Base-by-base conservation (phyloP, 2,888 invertebrate genomes). In the Ptycholaimellus sp. region DNA sequence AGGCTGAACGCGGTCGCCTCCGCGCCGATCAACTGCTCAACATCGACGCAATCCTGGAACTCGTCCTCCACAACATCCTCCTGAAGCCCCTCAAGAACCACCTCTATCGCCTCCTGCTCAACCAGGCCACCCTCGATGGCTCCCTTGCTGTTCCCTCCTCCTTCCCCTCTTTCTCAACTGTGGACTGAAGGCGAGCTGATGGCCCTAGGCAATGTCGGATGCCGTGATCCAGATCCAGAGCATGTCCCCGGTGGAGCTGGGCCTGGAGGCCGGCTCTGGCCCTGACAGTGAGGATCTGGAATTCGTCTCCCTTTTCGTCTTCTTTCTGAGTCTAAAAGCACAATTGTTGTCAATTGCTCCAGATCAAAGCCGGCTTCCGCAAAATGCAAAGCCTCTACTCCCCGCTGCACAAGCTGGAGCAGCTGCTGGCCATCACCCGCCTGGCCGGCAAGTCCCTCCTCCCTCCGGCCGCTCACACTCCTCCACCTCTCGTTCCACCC, bases 41-140 rank as follows among this genome's bases (percentile, higher is more conserved):
- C 65, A 68, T 90, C 58, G 90, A 93, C 58, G 77, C 83, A 38
- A 83, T 90, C 49, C 64, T 90, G 49, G 90, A 93, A 63, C 76
- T 77, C 41, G 82, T 87, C 43, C 75, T 93, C 69, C 83, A 85
- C 62, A 73, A 78, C 47, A 66, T 87, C 48, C 79, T 90, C 20
- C 76, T 90, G 25, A 58, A 37, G 2, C 42, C 57, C 7, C 45
- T 62, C 17, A 61, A 62, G 44, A 51, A 54, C 21, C 56, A 61
- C 42, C 52, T 63, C 33, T 62, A 63, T 44, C 52, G 49, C 34
- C 39, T 54, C n/a, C 46, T 52, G 46, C 41, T 52, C 9, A 37
- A 43, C 17, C 50, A 52, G 29, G 43, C 41, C 45, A 47, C 40
- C 33, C 58, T 56, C 40, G 60, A 58, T 44, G 64, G 64, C 14